These are phyloP conservation scores for Osmoderma eremita DNA, from an alignment of 2,888 invertebrate species.

Conservation along the genomic window DNA sequence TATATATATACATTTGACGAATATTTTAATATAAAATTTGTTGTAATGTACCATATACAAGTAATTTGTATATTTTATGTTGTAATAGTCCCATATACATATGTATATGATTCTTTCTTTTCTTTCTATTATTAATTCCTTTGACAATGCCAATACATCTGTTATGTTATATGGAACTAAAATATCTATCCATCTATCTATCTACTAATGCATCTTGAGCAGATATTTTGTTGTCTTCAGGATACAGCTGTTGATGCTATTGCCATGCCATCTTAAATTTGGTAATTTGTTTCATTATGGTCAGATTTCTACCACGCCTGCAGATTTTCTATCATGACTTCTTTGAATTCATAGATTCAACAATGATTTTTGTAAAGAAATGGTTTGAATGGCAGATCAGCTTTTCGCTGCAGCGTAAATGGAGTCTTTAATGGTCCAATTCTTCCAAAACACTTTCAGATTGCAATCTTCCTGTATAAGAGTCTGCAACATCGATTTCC, in stretches of 20 bases:
- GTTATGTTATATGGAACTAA: no score
- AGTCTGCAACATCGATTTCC: background rate
- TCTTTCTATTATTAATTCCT: no score
- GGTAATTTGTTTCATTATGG: constrained; percentile 1
- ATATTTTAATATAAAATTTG: no score
- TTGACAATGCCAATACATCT: no score
- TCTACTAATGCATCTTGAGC: constrained; percentile 1
- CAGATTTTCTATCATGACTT: constrained; percentile 4
- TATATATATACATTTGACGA: no score
- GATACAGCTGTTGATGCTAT: background rate
- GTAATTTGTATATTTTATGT: no score
- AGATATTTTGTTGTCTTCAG: background rate
- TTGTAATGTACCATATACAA: no score
- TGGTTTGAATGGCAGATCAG: background rate
- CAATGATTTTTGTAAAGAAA: background rate
- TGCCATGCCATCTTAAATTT: constrained; percentile 3
- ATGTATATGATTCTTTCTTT: no score
- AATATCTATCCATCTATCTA: no score
- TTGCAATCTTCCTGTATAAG: background rate
- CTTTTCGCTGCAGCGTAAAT: constrained; percentile 4
- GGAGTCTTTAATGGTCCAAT: constrained; percentile 9
- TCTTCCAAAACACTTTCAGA: constrained; percentile 7
- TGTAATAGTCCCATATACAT: no score
- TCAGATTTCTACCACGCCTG: constrained; percentile 11
- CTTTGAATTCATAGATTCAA: background rate